These are phyloP conservation scores for Aspidiotus destructor DNA, from an alignment of 2,888 invertebrate species.

Conservation along the genomic window DNA sequence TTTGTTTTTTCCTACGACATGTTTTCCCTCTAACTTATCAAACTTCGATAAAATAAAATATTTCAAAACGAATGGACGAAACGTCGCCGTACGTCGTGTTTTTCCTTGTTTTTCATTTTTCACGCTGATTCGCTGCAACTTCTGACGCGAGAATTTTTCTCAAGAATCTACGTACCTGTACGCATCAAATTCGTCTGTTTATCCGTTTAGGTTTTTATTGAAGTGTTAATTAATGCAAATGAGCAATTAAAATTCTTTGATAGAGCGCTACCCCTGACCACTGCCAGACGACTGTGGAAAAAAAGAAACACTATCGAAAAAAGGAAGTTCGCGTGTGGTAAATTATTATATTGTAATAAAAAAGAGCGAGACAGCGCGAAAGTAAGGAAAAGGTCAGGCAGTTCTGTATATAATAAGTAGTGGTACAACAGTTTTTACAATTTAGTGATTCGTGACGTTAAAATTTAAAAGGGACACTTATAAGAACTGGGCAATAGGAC, in stretches of 20 bases:
- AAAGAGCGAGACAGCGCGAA: constrained; percentile 13
- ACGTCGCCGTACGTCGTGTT: too few relatives aligned
- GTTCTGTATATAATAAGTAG: constrained; percentile 11
- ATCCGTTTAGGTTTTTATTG: constrained; percentile 7
- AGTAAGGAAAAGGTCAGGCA: neutral
- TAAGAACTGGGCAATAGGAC: too few relatives aligned
- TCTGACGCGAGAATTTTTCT: too few relatives aligned
- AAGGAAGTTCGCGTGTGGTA: constrained; percentile 28
- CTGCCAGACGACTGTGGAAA: constrained; percentile 14
- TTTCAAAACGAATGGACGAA: too few relatives aligned
- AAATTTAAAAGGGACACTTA: constrained; percentile 22
- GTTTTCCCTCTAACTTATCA: too few relatives aligned
- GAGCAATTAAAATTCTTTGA: constrained; percentile 32
- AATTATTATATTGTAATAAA: constrained; percentile 27
- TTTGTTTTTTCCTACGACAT: too few relatives aligned
- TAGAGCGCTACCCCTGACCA: neutral
- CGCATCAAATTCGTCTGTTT: neutral
- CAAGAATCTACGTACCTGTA: too few relatives aligned
- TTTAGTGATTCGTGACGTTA: constrained; percentile 32
- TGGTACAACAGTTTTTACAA: constrained; percentile 26
- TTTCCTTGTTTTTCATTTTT: too few relatives aligned
- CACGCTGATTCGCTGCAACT: too few relatives aligned
- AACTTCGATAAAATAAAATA: too few relatives aligned
- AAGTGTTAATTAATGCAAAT: constrained; percentile 32
- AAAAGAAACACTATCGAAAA: constrained; percentile 7